phyloP scores from a whole-genome alignment of 2,888 invertebrate species.

The Myopa tessellatipennis region DNA sequence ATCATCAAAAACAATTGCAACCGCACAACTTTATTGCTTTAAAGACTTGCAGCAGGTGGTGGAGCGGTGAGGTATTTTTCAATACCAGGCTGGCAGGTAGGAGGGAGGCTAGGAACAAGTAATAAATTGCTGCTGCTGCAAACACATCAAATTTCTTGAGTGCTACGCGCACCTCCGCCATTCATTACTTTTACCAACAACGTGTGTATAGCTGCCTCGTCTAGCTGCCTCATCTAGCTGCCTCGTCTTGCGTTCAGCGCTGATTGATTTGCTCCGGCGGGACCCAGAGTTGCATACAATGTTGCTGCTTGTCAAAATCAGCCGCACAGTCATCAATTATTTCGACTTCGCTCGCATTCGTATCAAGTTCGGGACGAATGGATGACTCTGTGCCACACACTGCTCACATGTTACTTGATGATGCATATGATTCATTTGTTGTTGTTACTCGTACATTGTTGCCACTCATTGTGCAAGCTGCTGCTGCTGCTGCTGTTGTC shows the following conservation, averaged over 20 bases:
- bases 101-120: neutral
- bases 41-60: neutral
- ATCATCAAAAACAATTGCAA: neutral
- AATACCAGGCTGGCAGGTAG: no score
- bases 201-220: neutral
- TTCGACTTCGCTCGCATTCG: conserved; percentile 4
- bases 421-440: conserved; percentile 40
- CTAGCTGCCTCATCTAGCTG: neutral
- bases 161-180: neutral
- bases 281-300: conserved; percentile 5
- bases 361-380: conserved; percentile 12
- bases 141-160: conserved; percentile 17
- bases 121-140: conserved; percentile 19
- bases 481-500: neutral
- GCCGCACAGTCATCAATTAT: conserved; percentile 29
- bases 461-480: neutral
- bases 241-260: neutral
- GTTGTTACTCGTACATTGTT: conserved; percentile 2
- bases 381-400: conserved; percentile 33
- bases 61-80: no score
- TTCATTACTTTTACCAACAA: neutral
- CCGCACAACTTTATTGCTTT: neutral
- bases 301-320: conserved; percentile 3
- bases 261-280: neutral
- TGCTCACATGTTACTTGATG: conserved; percentile 40